These are phyloP conservation scores for Eolophus roseicapilla DNA, from an alignment of 2,113 vertebrate genomes.

Conservation along the genomic window DNA sequence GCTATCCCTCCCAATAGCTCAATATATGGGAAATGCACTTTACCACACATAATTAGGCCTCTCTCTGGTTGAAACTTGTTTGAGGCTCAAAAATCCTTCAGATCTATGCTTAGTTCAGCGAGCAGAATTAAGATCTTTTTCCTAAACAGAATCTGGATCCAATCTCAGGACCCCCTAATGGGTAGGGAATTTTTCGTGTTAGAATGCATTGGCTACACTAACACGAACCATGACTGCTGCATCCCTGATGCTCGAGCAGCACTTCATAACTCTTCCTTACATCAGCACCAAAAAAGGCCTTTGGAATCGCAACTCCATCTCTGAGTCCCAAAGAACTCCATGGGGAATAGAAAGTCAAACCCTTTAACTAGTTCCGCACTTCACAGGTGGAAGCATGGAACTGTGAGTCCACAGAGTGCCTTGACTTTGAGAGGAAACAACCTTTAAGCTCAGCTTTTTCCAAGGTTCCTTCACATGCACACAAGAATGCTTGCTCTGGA, in stretches of 20 bases:
- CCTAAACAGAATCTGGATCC: conserved; percentile 34
- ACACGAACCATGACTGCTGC: not conserved
- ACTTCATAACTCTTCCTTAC: not conserved
- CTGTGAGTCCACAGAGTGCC: not conserved
- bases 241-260: not conserved
- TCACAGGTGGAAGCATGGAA: conserved; percentile 28
- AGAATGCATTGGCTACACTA: not conserved
- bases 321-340: not conserved
- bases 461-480: fast-evolving
- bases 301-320: not conserved
- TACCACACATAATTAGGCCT: fast-evolving
- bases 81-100: not conserved
- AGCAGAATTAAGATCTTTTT: not conserved
- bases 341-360: not conserved
- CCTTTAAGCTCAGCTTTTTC: not conserved
- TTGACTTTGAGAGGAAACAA: not conserved
- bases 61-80: not conserved
- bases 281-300: conserved; percentile 41
- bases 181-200: not conserved
- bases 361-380: not conserved
- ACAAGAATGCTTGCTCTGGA: no score
- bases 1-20: not conserved
- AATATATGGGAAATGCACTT: not conserved
- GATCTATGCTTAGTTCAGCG: not conserved
- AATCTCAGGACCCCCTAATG: not conserved